Conservation (phyloP, 2,797 vertebrate species). For the Holocentrus rufus region DNA sequence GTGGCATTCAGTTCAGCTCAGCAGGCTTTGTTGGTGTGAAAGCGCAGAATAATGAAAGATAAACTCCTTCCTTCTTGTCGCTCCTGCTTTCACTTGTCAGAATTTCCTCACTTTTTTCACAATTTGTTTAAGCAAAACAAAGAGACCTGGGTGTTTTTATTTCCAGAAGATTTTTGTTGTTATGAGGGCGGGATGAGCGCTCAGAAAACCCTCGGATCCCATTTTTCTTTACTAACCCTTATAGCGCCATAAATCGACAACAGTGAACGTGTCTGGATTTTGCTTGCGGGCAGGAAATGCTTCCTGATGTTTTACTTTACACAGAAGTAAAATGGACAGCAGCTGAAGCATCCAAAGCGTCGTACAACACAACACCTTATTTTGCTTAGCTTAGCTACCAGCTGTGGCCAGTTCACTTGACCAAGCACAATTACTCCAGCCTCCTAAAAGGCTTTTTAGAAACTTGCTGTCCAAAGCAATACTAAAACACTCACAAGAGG, state of each 20-base stretch:
- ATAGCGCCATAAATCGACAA: conserved; percentile 25
- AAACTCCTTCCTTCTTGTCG: neutral
- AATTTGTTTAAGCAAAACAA: conserved; percentile 33
- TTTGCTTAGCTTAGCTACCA: conserved; percentile 79
- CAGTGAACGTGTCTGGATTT: conserved; percentile 31
- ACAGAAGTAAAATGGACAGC: conserved; percentile 42
- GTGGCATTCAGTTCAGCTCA: neutral
- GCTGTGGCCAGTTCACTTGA: conserved; percentile 78
- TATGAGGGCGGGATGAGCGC: conserved; percentile 14
- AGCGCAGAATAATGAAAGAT: neutral
- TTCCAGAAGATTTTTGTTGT: conserved; percentile 30
- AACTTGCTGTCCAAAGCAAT: conserved; percentile 84
- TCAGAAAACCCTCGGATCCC: conserved; percentile 17
- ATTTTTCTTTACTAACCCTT: neutral
- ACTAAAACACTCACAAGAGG: conserved; percentile 78
- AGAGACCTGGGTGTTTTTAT: conserved; percentile 17
- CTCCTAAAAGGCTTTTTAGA: conserved; percentile 82
- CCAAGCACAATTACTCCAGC: conserved; percentile 81
- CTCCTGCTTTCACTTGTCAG: neutral
- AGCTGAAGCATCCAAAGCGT: conserved; percentile 42
- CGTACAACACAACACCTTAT: conserved; percentile 71
- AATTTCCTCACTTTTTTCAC: neutral
- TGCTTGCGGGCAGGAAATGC: conserved; percentile 41
- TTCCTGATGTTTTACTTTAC: conserved; percentile 39
- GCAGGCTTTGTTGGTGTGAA: neutral